phyloP scores from a whole-genome alignment of 2,888 invertebrate genomes.

The Venusia cambrica region DNA sequence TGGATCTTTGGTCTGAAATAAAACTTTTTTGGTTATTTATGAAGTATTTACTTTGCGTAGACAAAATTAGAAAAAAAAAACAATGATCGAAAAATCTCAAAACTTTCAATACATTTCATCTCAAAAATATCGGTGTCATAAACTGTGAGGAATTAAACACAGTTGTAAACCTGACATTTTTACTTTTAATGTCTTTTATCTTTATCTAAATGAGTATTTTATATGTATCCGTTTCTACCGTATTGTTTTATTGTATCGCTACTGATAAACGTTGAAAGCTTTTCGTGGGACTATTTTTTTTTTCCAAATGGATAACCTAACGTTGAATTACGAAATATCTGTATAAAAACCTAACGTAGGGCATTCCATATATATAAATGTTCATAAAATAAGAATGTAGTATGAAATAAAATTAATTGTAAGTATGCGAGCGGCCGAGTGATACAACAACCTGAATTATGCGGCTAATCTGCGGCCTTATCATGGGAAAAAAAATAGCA shows the following conservation, averaged over 20 bases:
- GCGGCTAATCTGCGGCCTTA: no score
- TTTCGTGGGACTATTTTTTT: conserved; percentile 32
- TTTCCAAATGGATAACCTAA: conserved; percentile 27
- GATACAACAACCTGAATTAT: no score
- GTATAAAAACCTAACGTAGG: conserved; percentile 35
- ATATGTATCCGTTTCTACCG: conserved; percentile 35
- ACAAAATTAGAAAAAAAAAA: no score
- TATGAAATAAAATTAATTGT: conserved; percentile 28
- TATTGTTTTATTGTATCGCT: conserved; percentile 35
- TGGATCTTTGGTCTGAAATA: no score
- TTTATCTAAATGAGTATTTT: conserved; percentile 36
- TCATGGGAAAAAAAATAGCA: no score
- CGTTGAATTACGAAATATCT: conserved; percentile 29
- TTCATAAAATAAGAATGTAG: conserved; percentile 28
- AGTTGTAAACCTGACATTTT: conserved; percentile 29
- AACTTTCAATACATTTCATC: not conserved
- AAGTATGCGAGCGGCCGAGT: no score
- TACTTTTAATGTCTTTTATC: conserved; percentile 34
- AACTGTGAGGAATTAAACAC: conserved; percentile 25
- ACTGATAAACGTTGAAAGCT: conserved; percentile 35
- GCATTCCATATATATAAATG: conserved; percentile 32
- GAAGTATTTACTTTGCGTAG: no score
- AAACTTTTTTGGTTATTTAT: no score
- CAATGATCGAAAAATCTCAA: no score
- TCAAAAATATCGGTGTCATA: conserved; percentile 22